A percentile compares a stretch with the other conserved stretches of the same genome.
These are phyloP conservation scores for Aquatica leii DNA, from an alignment of 2,888 invertebrate genomes.

Conservation along the genomic window DNA sequence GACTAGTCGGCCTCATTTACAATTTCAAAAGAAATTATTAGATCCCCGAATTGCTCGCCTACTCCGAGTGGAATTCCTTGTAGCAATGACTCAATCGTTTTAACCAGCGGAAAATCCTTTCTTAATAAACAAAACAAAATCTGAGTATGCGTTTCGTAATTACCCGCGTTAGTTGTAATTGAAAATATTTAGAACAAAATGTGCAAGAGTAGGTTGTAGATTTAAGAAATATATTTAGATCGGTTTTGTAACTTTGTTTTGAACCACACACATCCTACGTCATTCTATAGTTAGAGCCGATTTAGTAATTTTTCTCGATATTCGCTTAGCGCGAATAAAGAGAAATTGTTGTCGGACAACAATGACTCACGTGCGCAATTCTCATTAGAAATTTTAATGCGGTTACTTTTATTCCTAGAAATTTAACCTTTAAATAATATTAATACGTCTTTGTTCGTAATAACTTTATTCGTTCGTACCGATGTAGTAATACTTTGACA, in stretches of 20 bases:
- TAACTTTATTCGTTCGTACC: conserved; percentile 3
- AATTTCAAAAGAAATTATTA: no score
- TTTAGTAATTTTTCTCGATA: conserved; percentile 9
- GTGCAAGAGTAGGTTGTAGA: not conserved
- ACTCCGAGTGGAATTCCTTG: conserved; percentile 16
- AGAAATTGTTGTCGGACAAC: conserved; percentile 12
- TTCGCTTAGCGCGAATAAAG: conserved; percentile 10
- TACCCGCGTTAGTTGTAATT: not conserved
- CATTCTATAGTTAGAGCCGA: conserved; percentile 9
- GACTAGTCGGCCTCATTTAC: not conserved
- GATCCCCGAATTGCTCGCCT: no score
- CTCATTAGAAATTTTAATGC: conserved; percentile 16
- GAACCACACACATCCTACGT: conserved; percentile 23
- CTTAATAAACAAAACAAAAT: conserved; percentile 2
- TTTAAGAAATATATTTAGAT: conserved; percentile 42
- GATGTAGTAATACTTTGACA: not conserved
- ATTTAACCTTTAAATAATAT: conserved; percentile 3
- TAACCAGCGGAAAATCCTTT: conserved; percentile 37
- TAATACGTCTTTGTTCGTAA: conserved; percentile 7
- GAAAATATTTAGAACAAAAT: not conserved
- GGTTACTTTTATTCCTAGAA: conserved; percentile 9
- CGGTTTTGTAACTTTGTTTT: conserved; percentile 48
- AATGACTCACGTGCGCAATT: conserved; percentile 8
- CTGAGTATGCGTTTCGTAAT: not conserved
- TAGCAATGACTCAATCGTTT: conserved; percentile 32